A percentile compares a stretch with the other conserved stretches of the same genome.
phyloP scores from a whole-genome alignment of 2,888 invertebrate species.

The Drosophila cognata region DNA sequence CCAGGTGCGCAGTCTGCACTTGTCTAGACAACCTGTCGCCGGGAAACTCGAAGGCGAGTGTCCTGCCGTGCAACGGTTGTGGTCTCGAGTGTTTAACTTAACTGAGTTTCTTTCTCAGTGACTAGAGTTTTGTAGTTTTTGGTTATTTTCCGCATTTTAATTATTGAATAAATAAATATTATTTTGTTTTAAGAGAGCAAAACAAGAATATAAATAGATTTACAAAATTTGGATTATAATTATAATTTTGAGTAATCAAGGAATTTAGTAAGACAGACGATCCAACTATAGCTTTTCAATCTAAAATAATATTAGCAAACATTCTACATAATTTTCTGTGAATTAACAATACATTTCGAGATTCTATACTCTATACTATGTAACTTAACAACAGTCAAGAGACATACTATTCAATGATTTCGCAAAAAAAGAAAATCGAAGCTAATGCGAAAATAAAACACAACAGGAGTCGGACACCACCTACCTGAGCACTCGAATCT shows the following conservation, averaged over 20 bases:
- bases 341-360: background rate
- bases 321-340: background rate
- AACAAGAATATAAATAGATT: background rate
- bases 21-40: slow-evolving; percentile 78
- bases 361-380: background rate
- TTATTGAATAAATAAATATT: background rate
- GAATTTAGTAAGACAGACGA: background rate
- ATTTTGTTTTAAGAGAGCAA: background rate
- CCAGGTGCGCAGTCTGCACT: slow-evolving; percentile 65
- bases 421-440: slow-evolving; percentile 44
- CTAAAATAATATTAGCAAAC: background rate
- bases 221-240: background rate
- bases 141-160: background rate
- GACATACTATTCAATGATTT: slow-evolving; percentile 44
- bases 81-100: slow-evolving; percentile 72
- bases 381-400: too few relatives aligned
- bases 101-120: slow-evolving; percentile 23
- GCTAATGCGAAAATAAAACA: slow-evolving; percentile 6
- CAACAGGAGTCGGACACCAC: slow-evolving; percentile 57
- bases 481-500: slow-evolving; percentile 72
- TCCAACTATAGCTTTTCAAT: background rate
- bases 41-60: slow-evolving; percentile 15
- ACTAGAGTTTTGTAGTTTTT: background rate
- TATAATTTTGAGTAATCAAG: background rate
- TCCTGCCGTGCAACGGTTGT: slow-evolving; percentile 69